These are phyloP conservation scores for Anser brachyrhynchus DNA, from an alignment of 2,113 vertebrate genomes.

Conservation along the genomic window DNA sequence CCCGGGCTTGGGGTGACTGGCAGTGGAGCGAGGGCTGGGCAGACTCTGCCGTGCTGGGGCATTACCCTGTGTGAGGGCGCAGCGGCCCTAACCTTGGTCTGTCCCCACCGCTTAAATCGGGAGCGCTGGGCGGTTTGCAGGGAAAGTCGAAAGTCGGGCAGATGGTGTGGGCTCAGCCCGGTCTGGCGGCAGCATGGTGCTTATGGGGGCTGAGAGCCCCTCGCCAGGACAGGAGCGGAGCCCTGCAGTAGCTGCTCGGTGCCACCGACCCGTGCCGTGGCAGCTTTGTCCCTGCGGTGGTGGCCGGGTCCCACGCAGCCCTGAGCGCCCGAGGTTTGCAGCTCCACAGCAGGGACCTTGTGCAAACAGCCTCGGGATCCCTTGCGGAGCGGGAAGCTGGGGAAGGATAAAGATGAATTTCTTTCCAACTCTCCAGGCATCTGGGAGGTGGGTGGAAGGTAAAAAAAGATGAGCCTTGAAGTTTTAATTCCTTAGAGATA, in stretches of 20 bases:
- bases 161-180: background rate
- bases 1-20: no score
- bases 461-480: conserved; percentile 67
- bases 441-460: conserved; percentile 64
- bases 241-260: accelerated
- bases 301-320: accelerated
- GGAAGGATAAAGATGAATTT: background rate
- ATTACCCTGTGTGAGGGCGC: no score
- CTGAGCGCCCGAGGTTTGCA: background rate
- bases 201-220: background rate
- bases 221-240: background rate
- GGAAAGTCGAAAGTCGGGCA: background rate
- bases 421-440: conserved; percentile 56
- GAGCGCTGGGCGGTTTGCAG: background rate
- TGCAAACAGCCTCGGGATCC: conserved; percentile 31
- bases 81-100: background rate
- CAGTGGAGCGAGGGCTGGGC: no score
- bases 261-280: accelerated
- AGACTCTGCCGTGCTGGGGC: background rate
- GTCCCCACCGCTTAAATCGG: background rate
- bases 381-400: background rate
- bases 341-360: background rate
- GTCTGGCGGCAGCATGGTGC: no score
- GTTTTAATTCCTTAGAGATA: conserved; percentile 59
- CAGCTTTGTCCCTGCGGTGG: accelerated